A percentile compares a stretch with the other conserved stretches of the same genome.
Evolutionary conservation across 2,888 invertebrate genomes (phyloP).

Genomic region (Acronicta alni): DNA sequence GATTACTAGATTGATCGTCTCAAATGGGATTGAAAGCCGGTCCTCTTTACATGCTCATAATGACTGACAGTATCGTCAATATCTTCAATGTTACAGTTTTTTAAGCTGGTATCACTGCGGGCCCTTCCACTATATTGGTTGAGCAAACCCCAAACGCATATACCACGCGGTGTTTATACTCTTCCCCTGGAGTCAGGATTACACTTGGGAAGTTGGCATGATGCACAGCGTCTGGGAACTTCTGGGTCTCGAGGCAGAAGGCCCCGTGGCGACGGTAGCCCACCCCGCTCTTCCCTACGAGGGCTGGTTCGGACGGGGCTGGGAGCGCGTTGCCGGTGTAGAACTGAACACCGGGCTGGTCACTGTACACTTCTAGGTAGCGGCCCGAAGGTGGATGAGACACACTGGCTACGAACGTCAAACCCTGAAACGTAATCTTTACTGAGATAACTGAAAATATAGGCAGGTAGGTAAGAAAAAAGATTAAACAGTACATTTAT

Average conservation of each 20-base stretch:
- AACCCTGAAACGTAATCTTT: constrained; percentile 59
- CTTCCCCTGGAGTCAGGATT: constrained; percentile 91
- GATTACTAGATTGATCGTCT: too few species aligned
- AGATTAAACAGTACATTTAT: too few species aligned
- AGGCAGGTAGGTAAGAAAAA: too few species aligned
- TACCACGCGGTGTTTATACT: constrained; percentile 92
- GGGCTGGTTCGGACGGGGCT: constrained; percentile 74
- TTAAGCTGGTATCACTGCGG: constrained; percentile 24
- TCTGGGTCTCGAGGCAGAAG: constrained; percentile 97
- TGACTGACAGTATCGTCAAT: too few species aligned
- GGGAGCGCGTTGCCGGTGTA: constrained; percentile 95
- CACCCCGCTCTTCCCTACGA: constrained; percentile 75
- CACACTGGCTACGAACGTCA: constrained; percentile 85
- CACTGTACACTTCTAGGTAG: constrained; percentile 93
- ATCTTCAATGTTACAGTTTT: neutral
- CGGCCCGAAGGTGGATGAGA: constrained; percentile 92
- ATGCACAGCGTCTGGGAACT: constrained; percentile 96
- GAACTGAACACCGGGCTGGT: constrained; percentile 97
- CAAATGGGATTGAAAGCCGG: too few species aligned
- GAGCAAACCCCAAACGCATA: constrained; percentile 91
- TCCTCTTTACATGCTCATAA: too few species aligned
- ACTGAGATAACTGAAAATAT: too few species aligned
- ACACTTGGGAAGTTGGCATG: constrained; percentile 93
- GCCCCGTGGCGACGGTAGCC: constrained; percentile 93
- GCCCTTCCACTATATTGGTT: constrained; percentile 10